phyloP scores from a whole-genome alignment of 2,113 vertebrate species.

The Forbesichthys agassizii region DNA sequence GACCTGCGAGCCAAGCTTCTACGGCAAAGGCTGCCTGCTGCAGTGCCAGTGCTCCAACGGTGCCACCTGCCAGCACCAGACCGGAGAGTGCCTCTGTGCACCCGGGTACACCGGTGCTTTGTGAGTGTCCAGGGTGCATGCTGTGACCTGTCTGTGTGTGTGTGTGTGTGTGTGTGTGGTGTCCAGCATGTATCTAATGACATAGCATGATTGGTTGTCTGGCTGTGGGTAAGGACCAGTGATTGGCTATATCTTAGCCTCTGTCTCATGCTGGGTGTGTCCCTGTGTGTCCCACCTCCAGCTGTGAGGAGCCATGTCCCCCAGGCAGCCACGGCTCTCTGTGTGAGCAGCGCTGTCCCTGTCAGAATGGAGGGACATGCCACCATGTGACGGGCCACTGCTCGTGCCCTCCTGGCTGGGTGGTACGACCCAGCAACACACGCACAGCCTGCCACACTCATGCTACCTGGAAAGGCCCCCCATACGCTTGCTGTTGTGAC shows the following conservation, averaged over 20 bases:
- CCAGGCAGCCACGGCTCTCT: conserved; percentile 86
- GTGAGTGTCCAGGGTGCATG: conserved; percentile 74
- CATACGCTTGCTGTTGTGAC: no score
- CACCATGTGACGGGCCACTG: conserved; percentile 91
- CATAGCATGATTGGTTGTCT: no score
- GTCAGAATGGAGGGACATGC: conserved; percentile 89
- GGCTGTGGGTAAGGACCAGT: no score
- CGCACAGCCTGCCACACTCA: background rate
- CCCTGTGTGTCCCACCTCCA: conserved; percentile 39
- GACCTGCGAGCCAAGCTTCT: conserved; percentile 77
- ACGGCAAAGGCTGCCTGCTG: conserved; percentile 88
- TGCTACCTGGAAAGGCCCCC: no score
- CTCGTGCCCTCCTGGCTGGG: conserved; percentile 88
- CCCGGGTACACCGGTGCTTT: conserved; percentile 88
- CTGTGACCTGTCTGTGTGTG: background rate
- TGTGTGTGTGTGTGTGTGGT: conserved; percentile 65
- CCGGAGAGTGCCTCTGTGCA: conserved; percentile 87
- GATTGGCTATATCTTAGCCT: no score
- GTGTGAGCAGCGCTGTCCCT: conserved; percentile 89
- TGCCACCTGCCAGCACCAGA: conserved; percentile 87
- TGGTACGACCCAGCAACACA: conserved; percentile 68
- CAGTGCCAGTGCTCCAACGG: conserved; percentile 86
- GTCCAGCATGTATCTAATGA: no score
- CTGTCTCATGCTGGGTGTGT: no score
- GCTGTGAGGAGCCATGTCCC: conserved; percentile 89